phyloP scores from a whole-genome alignment of 2,113 vertebrate genomes.

The Limnothrissa miodon region DNA sequence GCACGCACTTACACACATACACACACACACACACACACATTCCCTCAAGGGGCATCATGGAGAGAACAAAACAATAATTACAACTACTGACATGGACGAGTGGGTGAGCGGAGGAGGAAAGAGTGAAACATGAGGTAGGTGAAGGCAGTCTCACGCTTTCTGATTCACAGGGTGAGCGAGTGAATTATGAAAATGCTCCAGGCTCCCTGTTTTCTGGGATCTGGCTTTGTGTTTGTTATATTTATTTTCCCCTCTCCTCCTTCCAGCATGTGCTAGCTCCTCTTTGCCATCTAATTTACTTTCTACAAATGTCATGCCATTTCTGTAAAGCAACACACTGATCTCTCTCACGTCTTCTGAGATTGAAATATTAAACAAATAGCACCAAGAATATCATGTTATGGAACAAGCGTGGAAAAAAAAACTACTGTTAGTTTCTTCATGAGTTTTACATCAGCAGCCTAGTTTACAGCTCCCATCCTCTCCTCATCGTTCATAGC shows the following conservation, averaged over 20 bases:
- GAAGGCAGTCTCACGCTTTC: slow-evolving; percentile 11
- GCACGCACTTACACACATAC: neutral
- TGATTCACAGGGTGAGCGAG: slow-evolving; percentile 13
- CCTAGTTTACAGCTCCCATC: neutral
- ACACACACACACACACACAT: neutral
- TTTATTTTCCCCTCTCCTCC: neutral
- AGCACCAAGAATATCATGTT: neutral
- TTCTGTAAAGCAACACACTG: slow-evolving; percentile 53
- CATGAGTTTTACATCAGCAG: neutral
- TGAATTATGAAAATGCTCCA: slow-evolving; percentile 32
- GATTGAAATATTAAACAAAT: slow-evolving; percentile 26
- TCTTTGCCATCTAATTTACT: slow-evolving; percentile 28
- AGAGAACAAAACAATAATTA: neutral
- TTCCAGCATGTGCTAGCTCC: neutral
- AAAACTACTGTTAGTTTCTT: neutral
- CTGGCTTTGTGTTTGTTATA: neutral
- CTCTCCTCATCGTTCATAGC: neutral
- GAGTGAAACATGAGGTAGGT: neutral
- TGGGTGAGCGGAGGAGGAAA: neutral
- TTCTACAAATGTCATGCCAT: slow-evolving; percentile 57
- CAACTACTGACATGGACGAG: neutral
- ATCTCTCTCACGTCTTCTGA: slow-evolving; percentile 30
- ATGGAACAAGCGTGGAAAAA: neutral
- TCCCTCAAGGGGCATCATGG: neutral
- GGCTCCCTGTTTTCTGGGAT: neutral